Evolutionary conservation across 2,113 vertebrate species (phyloP), one percentile per base, ranked within the genome.

Genomic region (Protobothrops flavoviridis): DNA sequence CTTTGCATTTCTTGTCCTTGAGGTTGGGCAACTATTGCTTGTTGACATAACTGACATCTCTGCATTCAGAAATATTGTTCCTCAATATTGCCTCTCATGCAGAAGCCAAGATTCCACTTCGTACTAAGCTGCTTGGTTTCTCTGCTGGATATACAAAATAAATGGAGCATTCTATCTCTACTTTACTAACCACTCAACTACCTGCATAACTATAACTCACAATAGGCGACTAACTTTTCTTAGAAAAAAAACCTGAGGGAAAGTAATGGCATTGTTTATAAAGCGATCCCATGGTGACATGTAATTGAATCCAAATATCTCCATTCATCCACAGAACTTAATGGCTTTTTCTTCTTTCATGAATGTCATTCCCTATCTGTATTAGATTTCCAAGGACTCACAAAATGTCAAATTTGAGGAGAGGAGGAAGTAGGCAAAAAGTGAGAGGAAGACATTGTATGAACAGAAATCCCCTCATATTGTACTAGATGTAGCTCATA

Each of bases 211-310:
- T 55, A 21, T 39, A 26, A 94, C 45, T 21, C 43, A 13, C 0
- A 92, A 56, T 48, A 57, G 26, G 93, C 6, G 53, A 93, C 52
- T 94, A 85, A 94, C 88, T 23, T 17, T 81, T 95, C 20, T 13
- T 81, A 95, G 90, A 43, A 21, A 92, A 94, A 48, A 50, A 0
- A 2, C 33, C 3, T 74, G 52, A 74, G 90, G 93, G 12, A 20
- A 95, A 93, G 29, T 1, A 4, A 86, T 52, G 33, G 17, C 50
- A 26, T 13, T 85, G 17, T 1, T 59, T 87, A 3, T 8, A 5
- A 94, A 93, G 69, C 56, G 57, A 91, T 12, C 24, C 85, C n/a
- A 50, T 2, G 23, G 26, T 43, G n/a, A 89, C 26, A 93, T 39
- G n/a, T 20, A 39, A 81, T 81, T 39, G 69, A 33, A 81, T 39